phyloP scores from a whole-genome alignment of 2,113 vertebrate species.

The Scopus umbretta region DNA sequence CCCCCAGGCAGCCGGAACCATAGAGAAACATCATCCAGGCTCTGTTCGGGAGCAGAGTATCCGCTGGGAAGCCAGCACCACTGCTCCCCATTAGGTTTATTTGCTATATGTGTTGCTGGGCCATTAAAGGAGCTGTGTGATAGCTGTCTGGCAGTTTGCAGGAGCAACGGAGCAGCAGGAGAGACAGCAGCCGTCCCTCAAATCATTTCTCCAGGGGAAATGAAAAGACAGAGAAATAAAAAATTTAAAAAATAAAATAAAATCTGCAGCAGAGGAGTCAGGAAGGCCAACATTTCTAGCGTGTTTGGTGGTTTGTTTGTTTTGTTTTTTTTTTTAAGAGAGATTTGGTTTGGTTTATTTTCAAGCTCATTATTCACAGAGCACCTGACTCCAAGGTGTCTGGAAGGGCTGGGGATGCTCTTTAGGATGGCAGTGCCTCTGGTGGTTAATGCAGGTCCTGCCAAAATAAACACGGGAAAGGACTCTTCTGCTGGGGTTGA shows the following conservation, averaged over 20 bases:
- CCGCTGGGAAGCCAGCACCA: not conserved
- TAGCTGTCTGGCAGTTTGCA: not conserved
- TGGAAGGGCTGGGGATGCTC: not conserved
- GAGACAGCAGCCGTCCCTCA: not conserved
- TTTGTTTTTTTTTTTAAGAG: not conserved
- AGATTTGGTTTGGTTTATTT: not conserved
- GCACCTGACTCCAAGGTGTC: not conserved
- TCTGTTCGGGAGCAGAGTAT: rapidly evolving
- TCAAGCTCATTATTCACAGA: not conserved
- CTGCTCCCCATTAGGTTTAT: constrained; percentile 35
- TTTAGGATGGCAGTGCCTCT: not conserved
- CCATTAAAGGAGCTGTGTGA: constrained; percentile 47
- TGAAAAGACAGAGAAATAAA: not conserved
- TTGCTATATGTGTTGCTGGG: not conserved
- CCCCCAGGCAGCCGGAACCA: not conserved
- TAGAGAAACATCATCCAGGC: not conserved
- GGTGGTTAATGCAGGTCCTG: not conserved
- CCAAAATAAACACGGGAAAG: not conserved
- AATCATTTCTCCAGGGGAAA: not conserved
- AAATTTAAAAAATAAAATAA: not conserved
- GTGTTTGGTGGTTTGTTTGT: too few relatives aligned
- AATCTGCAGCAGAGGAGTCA: not conserved
- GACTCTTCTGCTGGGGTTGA: too few relatives aligned
- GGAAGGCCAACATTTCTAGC: not conserved
- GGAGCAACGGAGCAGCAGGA: constrained; percentile 6